Evolutionary conservation across 37 sponge, comb jelly and placozoan species (phyloP), one percentile per base, ranked within the genome.

Genomic region (Hormiphora californensis): DNA sequence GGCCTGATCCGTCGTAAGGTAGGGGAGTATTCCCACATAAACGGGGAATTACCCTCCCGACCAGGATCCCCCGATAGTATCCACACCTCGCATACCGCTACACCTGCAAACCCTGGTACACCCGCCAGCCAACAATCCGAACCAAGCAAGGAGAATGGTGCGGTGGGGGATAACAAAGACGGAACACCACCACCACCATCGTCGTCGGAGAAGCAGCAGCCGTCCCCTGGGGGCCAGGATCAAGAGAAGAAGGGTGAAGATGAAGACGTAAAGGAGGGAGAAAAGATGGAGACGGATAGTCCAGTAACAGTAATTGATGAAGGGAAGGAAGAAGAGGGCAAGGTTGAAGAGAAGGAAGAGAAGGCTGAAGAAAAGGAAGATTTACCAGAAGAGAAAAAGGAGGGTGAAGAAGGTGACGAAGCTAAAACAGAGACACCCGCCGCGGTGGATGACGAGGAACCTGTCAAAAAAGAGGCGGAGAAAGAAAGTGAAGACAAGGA

Each of bases 1-100:
- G 87, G 90, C 32, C 91, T 95, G 0, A 86, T 96, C 15, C 85
- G 90, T 12, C 91, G 90, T 49, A 94, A 96, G 90, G 97, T 94
- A 37, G 46, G 57, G 19, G 86, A 57, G 34, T 22, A 39, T 28
- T 41, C 35, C 12, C 54, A 40, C 54, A 57, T 67, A 12, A 67
- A 55, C 51, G 69, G 49, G 19, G 51, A 65, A 15, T 19, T 85
- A 3, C 54, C 85, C 4, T 85, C 54, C 53, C 25, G 54, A 49
- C 54, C 54, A 21, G 85, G 85, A 5, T 85, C 85, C 21, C 54
- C 67, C 4, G 67, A 65, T 28, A 19, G 67, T 65, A 19, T 65
- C 2, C 12, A 46, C 43, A 36, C 65, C 28, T 63, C 63, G 4
- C 78, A 69, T 39, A 69, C 54, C 8, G 28, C 37, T 8, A 53